Evolutionary conservation across 1,140 invertebrate genomes (phyloP).

Genomic region (Onthophagus taurus): DNA sequence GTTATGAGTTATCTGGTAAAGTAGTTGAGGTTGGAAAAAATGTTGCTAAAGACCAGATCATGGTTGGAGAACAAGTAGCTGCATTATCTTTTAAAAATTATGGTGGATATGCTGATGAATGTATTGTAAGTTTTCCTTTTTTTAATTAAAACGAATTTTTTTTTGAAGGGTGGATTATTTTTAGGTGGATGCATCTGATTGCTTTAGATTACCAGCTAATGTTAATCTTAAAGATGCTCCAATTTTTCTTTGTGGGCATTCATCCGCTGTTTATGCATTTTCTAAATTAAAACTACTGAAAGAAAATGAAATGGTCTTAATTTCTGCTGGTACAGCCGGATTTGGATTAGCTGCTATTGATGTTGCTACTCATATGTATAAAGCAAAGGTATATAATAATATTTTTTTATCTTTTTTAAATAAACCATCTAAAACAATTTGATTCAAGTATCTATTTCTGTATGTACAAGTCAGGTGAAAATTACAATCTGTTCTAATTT

Average conservation of each 20-base stretch:
- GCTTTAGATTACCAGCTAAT: slow-evolving; percentile 42
- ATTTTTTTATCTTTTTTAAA: too few species aligned
- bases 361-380: slow-evolving; percentile 46
- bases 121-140: slow-evolving; percentile 31
- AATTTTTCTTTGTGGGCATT: slow-evolving; percentile 43
- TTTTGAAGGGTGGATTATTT: slow-evolving; percentile 15
- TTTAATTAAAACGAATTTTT: slow-evolving; percentile 4
- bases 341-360: slow-evolving; percentile 49
- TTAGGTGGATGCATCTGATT: slow-evolving; percentile 36
- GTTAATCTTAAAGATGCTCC: slow-evolving; percentile 41
- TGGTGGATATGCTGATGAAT: slow-evolving; percentile 42
- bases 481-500: too few species aligned
- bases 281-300: slow-evolving; percentile 40
- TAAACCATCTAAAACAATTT: too few species aligned
- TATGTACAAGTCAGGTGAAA: too few species aligned
- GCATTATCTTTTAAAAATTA: slow-evolving; percentile 35
- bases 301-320: slow-evolving; percentile 40
- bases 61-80: slow-evolving; percentile 37
- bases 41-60: slow-evolving; percentile 24
- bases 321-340: slow-evolving; percentile 47
- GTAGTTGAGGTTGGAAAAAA: slow-evolving; percentile 37
- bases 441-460: too few species aligned
- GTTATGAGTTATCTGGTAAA: slow-evolving; percentile 45
- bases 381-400: slow-evolving; percentile 42
- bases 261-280: slow-evolving; percentile 44